Evolutionary conservation across 2,888 invertebrate species (phyloP), one percentile per base, ranked within the genome.

Genomic region (Lepeophtheirus nordmannii): DNA sequence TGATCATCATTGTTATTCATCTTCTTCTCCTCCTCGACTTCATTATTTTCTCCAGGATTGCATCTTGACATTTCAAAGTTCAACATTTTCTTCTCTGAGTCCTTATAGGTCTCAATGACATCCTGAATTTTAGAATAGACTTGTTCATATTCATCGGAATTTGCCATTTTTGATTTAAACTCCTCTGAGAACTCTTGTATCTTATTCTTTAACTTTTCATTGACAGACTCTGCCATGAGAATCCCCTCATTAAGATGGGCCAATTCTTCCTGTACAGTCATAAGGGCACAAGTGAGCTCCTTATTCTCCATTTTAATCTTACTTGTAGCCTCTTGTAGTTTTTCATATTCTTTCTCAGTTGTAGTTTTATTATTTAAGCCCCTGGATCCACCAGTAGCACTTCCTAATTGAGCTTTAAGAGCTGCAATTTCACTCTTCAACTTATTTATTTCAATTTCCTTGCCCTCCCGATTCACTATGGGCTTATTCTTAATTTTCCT

Each of bases 401-500:
- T 17, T 37, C 10, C 40, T 17, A 65, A 14, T 10, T 17, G 23
- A 37, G 60, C 11, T 11, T 57, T 22, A 11, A 38, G 39, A 7
- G 11, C 30, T 23, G 68, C 82, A 20, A 89, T 84, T 69, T 85
- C 78, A 69, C 83, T 83, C 71, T 87, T 86, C 2, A 92, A 78
- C 41, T 80, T 76, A 71, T 82, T 81, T 10, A 92, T 84, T 78
- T 92, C 89, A 0, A 87, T 86, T 17, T 46, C n/a, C 8, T 46
- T 46, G 0, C 82, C 81, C 76, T 90, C 89, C 73, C 86, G 83
- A 76, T 91, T 92, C 0, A 91, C 82, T 58, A 89, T 81, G 0
- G 91, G 90, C 73, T 89, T 90, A 74, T 92, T 92, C 71, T 89
- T 87, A 57, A 92, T 91, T 72, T 86, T 84, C 0, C 85, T 78